These are phyloP conservation scores for Athalia cordata DNA, from an alignment of 2,888 invertebrate species.

Conservation along the genomic window DNA sequence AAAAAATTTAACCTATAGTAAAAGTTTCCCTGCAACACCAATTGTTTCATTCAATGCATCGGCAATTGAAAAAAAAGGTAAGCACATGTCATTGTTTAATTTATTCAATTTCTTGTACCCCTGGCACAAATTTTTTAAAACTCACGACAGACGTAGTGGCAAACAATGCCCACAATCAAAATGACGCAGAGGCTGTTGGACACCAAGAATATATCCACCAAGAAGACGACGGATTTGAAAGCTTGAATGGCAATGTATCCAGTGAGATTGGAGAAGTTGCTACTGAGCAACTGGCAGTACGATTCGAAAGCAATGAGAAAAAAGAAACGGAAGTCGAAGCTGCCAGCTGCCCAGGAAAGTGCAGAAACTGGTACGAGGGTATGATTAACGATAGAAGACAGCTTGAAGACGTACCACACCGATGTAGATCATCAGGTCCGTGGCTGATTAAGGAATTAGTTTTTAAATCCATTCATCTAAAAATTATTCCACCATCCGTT, in stretches of 20 bases:
- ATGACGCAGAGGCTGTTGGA: neutral
- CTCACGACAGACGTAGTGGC: conserved; percentile 4
- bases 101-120: neutral
- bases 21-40: neutral
- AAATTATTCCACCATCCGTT: no score
- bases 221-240: conserved; percentile 91
- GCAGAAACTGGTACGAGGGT: conserved; percentile 23
- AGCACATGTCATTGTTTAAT: neutral
- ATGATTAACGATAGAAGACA: conserved; percentile 9
- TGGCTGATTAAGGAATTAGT: neutral
- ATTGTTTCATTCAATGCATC: no score
- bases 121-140: neutral
- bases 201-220: conserved; percentile 61
- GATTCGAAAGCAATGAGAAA: neutral
- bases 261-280: conserved; percentile 79
- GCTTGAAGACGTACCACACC: neutral
- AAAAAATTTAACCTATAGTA: neutral
- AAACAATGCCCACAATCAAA: neutral
- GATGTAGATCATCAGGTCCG: conserved; percentile 25
- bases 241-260: conserved; percentile 88
- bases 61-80: no score
- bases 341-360: conserved; percentile 1
- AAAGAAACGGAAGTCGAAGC: conserved; percentile 8
- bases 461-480: neutral
- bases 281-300: conserved; percentile 19